Base-by-base conservation (phyloP, 2,113 vertebrate species). In the Ramphastos sulfuratus region DNA sequence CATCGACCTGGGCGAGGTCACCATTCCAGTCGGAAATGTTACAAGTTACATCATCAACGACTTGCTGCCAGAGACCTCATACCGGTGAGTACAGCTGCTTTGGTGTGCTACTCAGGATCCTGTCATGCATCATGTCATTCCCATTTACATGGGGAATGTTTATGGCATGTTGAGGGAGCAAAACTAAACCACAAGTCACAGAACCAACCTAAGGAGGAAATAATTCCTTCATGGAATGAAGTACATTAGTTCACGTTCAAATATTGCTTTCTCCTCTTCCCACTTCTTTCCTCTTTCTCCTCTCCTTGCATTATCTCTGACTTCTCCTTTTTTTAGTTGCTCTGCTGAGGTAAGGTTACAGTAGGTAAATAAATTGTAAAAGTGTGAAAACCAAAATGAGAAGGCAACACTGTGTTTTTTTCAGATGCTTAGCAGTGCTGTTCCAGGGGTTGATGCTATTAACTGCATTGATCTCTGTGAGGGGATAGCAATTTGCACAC, bases 31-130 rank as follows among this genome's bases (percentile, higher is more conserved):
- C 92, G 98, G 98, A 19, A 98, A 97, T 0, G 96, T 97, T 28
- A 99, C 98, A 9, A 98, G 95, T 80, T 97, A 99, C 2, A 20
- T 98, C 20, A 84, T 99, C 44, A 96, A 94, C 9, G 98, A 97
- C 35, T 97, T 99, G 93, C 98, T 99, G 92, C 99, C 99, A 12
- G 99, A 99, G 98, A 99, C 98, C 73, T 98, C 98, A 6, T 99
- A 99, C 98, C 98, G 98, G 99, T 99, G 97, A 97, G 97, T 96
- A 37, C 28, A 4, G 1, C 6, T 4, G 6, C 82, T 60, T 73
- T 15, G 1, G 1, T 5, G 4, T 24, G 30, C 4, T 23, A 15
- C 13, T 82, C 5, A 8, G 64, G 31, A 7, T 30, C 21, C 60
- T 54, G 33, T 30, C 28, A 3, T 21, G 1, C 10, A 4, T 30